Base-by-base conservation (phyloP, 2,888 invertebrate genomes). In the Agrotis clavis region DNA sequence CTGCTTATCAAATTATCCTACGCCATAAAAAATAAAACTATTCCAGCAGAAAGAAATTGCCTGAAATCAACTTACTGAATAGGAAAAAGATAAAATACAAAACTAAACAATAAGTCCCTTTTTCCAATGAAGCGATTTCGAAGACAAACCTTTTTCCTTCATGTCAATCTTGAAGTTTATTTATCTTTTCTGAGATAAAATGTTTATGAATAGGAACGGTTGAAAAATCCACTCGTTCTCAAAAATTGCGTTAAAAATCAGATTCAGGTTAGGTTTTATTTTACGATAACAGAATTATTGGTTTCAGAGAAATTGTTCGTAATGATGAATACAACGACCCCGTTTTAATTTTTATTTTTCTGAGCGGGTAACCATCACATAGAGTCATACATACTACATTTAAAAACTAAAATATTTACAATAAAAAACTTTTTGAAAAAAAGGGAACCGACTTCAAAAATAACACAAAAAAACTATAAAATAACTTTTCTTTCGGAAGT, bases 131-230 rank as follows among this genome's bases (percentile, higher is more conserved):
- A 77, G 59, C 18, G 57, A 50, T 77, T 63, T 41, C 51, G 25
- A 50, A 25, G 56, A 60, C 50, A 45, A 63, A 59, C 77, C 59
- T 77, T 67, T 80, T 76, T n/a, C 53, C 19, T 75, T 50, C 13
- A 63, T 75, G 59, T 66, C 76, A 66, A 45, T 77, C 41, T 21
- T 7, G 47, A 45, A 73, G 35, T 60, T 73, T 14, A 75, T 74
- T 66, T 53, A 77, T 75, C 53, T 71, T 64, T 81, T n/a, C 47
- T 21, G 53, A 80, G 60, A 74, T 51, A 47, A n/a, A 60, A 64
- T 47, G 30, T 51, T n/a, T n/a, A 21, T 41, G 9, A 41, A 41
- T 19, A 14, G 35, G 9, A 70, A 70, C 47, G 30, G 50, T 25
- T 4, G 47, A 72, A n/a, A 21, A 50, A 54, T n/a, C 0, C 41